Percentiles rank a stretch among this genome's conserved stretches.
Evolutionary conservation across 2,888 invertebrate genomes (phyloP).

Genomic region (Lissocephala sabroskyi): DNA sequence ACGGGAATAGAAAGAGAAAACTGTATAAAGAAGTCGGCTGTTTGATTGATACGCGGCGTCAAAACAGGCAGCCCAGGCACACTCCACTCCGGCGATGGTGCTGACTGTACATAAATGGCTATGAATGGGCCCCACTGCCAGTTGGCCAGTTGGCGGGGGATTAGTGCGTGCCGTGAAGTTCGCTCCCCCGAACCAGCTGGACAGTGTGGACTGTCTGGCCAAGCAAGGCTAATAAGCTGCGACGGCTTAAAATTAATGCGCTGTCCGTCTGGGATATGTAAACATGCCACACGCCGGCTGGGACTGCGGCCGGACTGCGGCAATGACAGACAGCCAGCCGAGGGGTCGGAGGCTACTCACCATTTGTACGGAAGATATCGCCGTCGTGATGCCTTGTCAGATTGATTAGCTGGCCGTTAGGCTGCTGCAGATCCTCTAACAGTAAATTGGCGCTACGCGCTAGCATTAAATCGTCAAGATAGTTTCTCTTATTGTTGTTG

Average conservation of each 20-base stretch:
- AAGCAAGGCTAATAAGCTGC: constrained; percentile 20
- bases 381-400: constrained; percentile 72
- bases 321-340: constrained; percentile 1
- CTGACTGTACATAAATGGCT: constrained; percentile 2
- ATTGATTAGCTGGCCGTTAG: constrained; percentile 66
- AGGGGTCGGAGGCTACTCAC: constrained; percentile 57
- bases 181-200: neutral
- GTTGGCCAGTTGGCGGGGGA: constrained; percentile 12
- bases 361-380: constrained; percentile 70
- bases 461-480: constrained; percentile 40
- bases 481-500: constrained; percentile 30
- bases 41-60: neutral
- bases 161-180: constrained; percentile 1
- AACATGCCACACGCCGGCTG: constrained; percentile 26
- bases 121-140: constrained; percentile 10
- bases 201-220: neutral
- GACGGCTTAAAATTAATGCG: constrained; percentile 47
- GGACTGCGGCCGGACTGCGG: neutral
- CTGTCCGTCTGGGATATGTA: constrained; percentile 35
- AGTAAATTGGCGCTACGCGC: constrained; percentile 54
- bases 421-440: constrained; percentile 64
- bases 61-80: neutral
- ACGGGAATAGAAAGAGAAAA: constrained; percentile 29
- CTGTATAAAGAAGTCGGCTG: constrained; percentile 9
- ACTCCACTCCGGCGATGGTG: neutral